Conservation (phyloP, 2,797 vertebrate species). For the Manis crassicaudata region DNA sequence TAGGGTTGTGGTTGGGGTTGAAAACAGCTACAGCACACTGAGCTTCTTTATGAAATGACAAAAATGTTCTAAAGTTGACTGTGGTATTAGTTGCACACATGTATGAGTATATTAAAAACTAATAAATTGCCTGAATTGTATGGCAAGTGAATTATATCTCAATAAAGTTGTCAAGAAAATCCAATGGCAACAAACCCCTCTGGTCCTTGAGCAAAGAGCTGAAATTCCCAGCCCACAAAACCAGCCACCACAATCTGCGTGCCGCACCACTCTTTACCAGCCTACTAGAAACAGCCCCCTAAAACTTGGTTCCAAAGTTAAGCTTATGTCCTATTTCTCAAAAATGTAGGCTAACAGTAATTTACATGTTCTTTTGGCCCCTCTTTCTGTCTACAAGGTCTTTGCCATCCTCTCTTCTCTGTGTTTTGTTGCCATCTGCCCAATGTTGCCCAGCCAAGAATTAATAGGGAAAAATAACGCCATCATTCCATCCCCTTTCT, state of each 20-base stretch:
- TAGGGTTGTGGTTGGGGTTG: no score
- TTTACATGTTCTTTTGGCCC: neutral
- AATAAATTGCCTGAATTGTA: no score
- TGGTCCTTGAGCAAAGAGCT: neutral
- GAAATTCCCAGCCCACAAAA: neutral
- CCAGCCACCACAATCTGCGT: no score
- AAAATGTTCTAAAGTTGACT: neutral
- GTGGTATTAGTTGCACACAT: neutral
- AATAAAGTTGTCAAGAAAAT: neutral
- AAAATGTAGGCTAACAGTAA: rapidly evolving
- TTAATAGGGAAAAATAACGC: neutral
- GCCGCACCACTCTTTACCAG: rapidly evolving
- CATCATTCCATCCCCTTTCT: rapidly evolving
- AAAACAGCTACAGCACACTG: rapidly evolving
- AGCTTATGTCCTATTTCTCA: neutral
- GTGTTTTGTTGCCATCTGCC: neutral
- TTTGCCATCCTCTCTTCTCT: neutral
- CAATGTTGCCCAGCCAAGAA: neutral
- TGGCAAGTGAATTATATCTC: neutral
- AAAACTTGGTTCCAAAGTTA: neutral
- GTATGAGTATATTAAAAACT: neutral
- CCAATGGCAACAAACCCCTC: neutral
- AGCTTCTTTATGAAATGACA: neutral
- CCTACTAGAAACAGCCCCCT: neutral
- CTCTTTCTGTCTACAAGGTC: neutral